These are phyloP conservation scores for Limnephilus auricula DNA, from an alignment of 2,888 invertebrate genomes.

Conservation along the genomic window DNA sequence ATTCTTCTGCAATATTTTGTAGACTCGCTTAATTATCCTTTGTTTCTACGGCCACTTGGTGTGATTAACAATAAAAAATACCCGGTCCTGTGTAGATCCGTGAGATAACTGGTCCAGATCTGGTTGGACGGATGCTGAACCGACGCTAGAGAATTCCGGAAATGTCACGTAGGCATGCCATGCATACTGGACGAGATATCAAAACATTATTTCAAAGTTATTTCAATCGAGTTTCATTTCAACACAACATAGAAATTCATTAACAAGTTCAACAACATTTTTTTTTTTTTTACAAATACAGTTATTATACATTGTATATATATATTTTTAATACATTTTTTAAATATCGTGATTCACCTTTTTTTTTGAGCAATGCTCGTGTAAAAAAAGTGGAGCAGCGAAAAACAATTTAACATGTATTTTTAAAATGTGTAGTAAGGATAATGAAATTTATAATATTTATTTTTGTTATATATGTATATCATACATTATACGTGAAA, in stretches of 20 bases:
- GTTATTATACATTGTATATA: too few species aligned
- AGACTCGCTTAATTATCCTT: neutral
- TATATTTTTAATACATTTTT: too few species aligned
- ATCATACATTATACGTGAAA: too few species aligned
- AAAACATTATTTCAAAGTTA: neutral
- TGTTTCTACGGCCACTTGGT: neutral
- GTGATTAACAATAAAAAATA: neutral
- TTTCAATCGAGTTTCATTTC: neutral
- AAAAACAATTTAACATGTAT: too few species aligned
- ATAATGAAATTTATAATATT: too few species aligned
- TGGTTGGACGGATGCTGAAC: neutral
- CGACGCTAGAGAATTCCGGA: neutral
- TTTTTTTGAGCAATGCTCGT: too few species aligned
- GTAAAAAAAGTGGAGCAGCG: too few species aligned
- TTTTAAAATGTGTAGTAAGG: too few species aligned
- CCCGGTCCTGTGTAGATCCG: neutral
- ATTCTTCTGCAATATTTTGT: neutral
- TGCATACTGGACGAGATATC: neutral
- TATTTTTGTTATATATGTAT: too few species aligned
- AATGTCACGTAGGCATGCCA: neutral
- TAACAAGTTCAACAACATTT: neutral
- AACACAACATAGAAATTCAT: neutral
- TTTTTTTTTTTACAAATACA: too few species aligned
- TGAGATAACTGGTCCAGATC: neutral
- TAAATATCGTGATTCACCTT: too few species aligned